Conservation (phyloP, 2,888 invertebrate genomes). For the Drosophila rubida region DNA sequence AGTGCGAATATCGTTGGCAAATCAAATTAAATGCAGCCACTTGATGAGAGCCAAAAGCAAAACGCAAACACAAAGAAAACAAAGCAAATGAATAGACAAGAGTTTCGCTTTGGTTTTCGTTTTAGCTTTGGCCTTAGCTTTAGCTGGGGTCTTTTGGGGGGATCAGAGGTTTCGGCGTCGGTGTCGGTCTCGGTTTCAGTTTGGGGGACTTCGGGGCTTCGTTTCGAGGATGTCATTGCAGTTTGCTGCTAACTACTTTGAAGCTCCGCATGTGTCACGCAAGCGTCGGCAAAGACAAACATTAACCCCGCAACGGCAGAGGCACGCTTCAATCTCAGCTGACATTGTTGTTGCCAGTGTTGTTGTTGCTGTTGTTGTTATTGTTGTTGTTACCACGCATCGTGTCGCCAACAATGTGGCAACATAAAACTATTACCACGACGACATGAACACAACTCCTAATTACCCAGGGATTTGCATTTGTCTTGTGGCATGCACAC, state of each 20-base stretch:
- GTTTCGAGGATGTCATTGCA: conserved; percentile 29
- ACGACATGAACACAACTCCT: conserved; percentile 81
- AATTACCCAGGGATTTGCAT: conserved; percentile 83
- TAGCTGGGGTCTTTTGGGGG: background rate
- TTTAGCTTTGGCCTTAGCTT: conserved; percentile 2
- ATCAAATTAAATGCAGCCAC: conserved; percentile 72
- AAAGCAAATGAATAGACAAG: conserved; percentile 1
- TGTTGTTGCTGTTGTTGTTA: conserved; percentile 23
- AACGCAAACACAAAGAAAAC: conserved; percentile 5
- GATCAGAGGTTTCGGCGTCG: no score
- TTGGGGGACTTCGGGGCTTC: background rate
- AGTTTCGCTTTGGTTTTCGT: conserved; percentile 2
- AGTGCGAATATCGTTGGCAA: conserved; percentile 59
- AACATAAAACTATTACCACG: conserved; percentile 80
- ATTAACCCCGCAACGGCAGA: conserved; percentile 62
- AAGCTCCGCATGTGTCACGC: conserved; percentile 52
- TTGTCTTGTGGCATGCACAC: conserved; percentile 64
- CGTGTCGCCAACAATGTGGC: conserved; percentile 76
- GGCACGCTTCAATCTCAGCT: conserved; percentile 70
- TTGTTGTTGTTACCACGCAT: conserved; percentile 53
- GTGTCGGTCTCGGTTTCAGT: background rate
- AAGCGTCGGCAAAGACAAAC: conserved; percentile 54
- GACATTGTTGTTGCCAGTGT: conserved; percentile 36
- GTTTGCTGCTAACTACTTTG: conserved; percentile 33
- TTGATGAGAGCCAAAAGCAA: conserved; percentile 47